A percentile compares a stretch with the other conserved stretches of the same genome.
Conservation (phyloP, 2,113 vertebrate species). For the Xenopus borealis region DNA sequence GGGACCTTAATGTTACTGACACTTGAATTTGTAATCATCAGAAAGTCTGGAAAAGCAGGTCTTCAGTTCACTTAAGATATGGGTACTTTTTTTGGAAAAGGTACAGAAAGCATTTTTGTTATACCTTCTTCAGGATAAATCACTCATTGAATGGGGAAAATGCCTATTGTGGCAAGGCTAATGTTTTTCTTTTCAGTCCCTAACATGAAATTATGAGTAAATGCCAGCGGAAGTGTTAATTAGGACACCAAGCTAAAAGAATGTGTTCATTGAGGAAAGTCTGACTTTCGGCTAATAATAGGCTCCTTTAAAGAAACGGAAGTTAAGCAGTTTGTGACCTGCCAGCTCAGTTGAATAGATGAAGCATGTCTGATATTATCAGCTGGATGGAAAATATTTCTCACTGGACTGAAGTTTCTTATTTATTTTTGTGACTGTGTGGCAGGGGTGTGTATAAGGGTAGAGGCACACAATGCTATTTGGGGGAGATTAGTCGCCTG, state of each 20-base stretch:
- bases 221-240: conserved; percentile 5
- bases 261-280: not conserved
- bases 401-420: not conserved
- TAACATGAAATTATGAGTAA: not conserved
- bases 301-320: conserved; percentile 32
- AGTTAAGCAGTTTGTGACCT: conserved; percentile 6
- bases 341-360: conserved; percentile 13
- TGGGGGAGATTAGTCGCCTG: too few species aligned
- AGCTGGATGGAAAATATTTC: not conserved
- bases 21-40: too few species aligned
- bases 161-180: conserved; percentile 6
- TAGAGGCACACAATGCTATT: too few species aligned
- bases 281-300: conserved; percentile 7
- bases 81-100: too few species aligned
- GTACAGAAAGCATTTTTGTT: too few species aligned
- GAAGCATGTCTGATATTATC: conserved; percentile 28
- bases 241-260: conserved; percentile 4
- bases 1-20: too few species aligned
- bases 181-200: too few species aligned
- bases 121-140: not conserved
- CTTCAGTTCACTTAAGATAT: too few species aligned
- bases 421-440: not conserved
- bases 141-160: not conserved
- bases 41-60: too few species aligned
- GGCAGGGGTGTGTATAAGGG: too few species aligned